Base-by-base conservation (phyloP, 2,113 vertebrate genomes). In the Mastomys natalensis region DNA sequence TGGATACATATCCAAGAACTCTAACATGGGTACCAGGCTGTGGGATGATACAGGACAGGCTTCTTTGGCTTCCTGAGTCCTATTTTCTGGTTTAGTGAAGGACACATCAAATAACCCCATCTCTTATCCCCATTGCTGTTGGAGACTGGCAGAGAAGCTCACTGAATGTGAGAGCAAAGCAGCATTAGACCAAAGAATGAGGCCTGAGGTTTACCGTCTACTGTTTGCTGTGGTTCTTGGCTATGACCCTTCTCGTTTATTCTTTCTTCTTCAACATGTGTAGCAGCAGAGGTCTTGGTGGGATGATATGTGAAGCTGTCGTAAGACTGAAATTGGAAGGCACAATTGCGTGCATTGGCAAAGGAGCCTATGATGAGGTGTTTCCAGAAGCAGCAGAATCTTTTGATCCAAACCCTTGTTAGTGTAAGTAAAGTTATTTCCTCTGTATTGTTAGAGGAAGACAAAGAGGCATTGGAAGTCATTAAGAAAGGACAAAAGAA, bases 391-490 rank as follows among this genome's bases (percentile, higher is more conserved):
- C 16, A 24, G 8, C 1, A 34, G 85, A 53, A 82, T 53, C 8
- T 76, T 95, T 34, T 73, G 43, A 89, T 16, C 22, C 40, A 48
- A 55, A n/a, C n/a, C 31, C 37, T 85, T n/a, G 7, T n/a, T 90
- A 76, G 22, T 2, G 76, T 34, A 64, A 58, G 58, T 72, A 81
- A 89, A 91, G 45, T 34, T 34, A 77, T 94, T 92, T 68, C 48
- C 86, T 95, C 86, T 89, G 68, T 16, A 62, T 89, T 82, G 51
- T 51, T 62, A 34, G 58, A 76, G 12, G 80, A 91, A 93, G 73
- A 82, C 34, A 45, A 29, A 43, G 88, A 51, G 16, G 11, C 55
- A 37, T 76, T n/a, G 8, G 77, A 93, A 68, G 34, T 85, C 76
- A 21, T 37, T 80, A 4, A 62, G 10, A 24, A 64, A 34, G 34